phyloP scores from a whole-genome alignment of 2,113 vertebrate genomes.

The Xyrauchen texanus region DNA sequence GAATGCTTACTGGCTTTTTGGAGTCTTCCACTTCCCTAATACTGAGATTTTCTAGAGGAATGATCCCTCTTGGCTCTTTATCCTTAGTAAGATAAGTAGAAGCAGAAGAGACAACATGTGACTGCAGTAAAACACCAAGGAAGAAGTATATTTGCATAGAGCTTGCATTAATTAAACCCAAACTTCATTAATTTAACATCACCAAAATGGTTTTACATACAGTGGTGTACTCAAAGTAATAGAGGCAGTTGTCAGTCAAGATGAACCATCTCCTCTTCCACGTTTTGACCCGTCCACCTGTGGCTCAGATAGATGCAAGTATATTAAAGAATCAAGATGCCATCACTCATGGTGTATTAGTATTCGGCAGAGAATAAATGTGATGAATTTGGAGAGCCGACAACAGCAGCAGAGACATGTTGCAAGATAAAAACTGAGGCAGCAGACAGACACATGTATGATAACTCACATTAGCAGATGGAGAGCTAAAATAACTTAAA shows the following conservation, averaged over 20 bases:
- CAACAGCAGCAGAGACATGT: conserved; percentile 51
- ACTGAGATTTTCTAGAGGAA: conserved; percentile 94
- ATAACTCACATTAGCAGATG: conserved; percentile 45
- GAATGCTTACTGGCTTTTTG: conserved; percentile 87
- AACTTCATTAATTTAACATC: background rate
- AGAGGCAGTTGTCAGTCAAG: conserved; percentile 96
- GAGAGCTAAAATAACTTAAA: background rate
- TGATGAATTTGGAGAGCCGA: conserved; percentile 12
- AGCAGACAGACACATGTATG: conserved; percentile 45
- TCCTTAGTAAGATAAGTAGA: conserved; percentile 82
- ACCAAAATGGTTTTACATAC: conserved; percentile 71
- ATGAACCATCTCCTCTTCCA: conserved; percentile 99
- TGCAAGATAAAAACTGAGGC: conserved; percentile 43
- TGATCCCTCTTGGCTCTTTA: conserved; percentile 95
- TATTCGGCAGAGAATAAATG: background rate
- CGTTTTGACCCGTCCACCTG: conserved; percentile 95
- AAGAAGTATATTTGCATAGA: background rate
- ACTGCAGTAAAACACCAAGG: background rate
- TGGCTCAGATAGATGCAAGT: conserved; percentile 54
- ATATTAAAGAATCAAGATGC: background rate
- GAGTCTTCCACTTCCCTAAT: conserved; percentile 94
- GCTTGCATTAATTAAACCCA: background rate
- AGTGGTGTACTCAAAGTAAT: conserved; percentile 98
- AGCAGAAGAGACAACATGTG: background rate
- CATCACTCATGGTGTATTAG: background rate